Conservation (phyloP, 2,113 vertebrate species). For the Strix aluco region DNA sequence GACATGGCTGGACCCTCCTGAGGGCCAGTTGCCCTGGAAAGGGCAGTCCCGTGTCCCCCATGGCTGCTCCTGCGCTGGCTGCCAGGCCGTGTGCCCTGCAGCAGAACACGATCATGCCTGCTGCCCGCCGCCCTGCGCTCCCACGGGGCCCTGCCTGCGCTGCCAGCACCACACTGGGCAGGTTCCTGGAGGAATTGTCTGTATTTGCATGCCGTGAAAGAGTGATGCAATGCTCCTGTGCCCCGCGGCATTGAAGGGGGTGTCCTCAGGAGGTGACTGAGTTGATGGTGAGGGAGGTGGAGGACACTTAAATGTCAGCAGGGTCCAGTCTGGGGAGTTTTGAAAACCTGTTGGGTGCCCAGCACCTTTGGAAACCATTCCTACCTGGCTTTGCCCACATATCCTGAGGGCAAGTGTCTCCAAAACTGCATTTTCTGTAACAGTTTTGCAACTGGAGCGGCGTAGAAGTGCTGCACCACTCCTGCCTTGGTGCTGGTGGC, state of each 20-base stretch:
- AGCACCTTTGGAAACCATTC: not conserved
- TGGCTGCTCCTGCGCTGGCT: not conserved
- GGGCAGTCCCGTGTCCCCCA: not conserved
- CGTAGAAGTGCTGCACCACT: not conserved
- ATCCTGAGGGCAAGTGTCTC: not conserved
- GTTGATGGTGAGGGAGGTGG: not conserved
- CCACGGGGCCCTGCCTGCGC: not conserved
- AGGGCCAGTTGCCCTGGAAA: not conserved
- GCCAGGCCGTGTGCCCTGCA: not conserved
- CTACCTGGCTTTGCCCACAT: not conserved
- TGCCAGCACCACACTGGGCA: not conserved
- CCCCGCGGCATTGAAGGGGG: not conserved
- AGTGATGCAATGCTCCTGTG: not conserved
- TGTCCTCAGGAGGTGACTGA: not conserved
- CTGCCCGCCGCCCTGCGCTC: not conserved
- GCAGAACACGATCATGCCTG: not conserved
- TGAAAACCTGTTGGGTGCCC: not conserved
- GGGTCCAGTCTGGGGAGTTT: not conserved
- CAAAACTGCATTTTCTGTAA: rapidly evolving
- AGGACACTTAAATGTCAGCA: not conserved
- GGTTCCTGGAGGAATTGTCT: not conserved
- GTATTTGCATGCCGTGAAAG: not conserved
- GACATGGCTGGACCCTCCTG: not conserved
- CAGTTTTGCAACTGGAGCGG: not conserved
- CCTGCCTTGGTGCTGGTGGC: not conserved